Evolutionary conservation across 2,888 invertebrate species (phyloP).

Genomic region (Cynaeus angustus): DNA sequence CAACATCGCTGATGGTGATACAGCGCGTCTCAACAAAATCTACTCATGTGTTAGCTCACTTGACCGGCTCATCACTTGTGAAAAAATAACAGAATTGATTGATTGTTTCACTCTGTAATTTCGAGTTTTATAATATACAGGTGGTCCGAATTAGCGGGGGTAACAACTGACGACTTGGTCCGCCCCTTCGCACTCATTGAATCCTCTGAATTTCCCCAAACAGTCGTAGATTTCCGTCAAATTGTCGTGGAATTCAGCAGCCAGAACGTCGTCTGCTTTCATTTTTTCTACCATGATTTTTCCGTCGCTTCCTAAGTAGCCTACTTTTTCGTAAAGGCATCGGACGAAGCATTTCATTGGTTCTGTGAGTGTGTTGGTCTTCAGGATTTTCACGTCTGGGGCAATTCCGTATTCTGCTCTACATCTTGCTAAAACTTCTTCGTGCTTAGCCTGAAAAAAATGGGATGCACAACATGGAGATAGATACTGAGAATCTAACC

Average conservation of each 20-base stretch:
- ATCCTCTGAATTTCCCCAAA: too few relatives aligned
- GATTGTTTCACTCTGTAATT: background rate
- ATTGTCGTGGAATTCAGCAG: too few relatives aligned
- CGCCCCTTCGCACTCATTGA: too few relatives aligned
- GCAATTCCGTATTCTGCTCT: too few relatives aligned
- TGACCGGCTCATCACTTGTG: background rate
- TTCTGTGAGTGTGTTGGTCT: background rate
- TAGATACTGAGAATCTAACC: too few relatives aligned
- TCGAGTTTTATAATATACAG: too few relatives aligned
- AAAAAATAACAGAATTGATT: background rate
- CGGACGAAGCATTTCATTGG: background rate
- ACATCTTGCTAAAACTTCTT: too few relatives aligned
- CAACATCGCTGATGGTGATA: background rate
- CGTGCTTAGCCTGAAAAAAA: too few relatives aligned
- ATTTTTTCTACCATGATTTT: background rate
- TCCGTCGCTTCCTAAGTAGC: background rate
- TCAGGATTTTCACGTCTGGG: background rate
- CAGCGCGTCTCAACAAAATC: background rate
- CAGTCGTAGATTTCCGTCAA: too few relatives aligned
- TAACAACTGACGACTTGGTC: too few relatives aligned
- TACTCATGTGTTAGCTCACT: background rate
- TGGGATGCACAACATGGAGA: too few relatives aligned
- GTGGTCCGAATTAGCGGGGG: too few relatives aligned
- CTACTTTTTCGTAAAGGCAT: background rate
- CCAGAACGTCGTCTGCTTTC: background rate